A percentile compares a stretch with the other conserved stretches of the same genome.
Conservation (phyloP, 2,888 invertebrate genomes). For the Rhingia rostrata region DNA sequence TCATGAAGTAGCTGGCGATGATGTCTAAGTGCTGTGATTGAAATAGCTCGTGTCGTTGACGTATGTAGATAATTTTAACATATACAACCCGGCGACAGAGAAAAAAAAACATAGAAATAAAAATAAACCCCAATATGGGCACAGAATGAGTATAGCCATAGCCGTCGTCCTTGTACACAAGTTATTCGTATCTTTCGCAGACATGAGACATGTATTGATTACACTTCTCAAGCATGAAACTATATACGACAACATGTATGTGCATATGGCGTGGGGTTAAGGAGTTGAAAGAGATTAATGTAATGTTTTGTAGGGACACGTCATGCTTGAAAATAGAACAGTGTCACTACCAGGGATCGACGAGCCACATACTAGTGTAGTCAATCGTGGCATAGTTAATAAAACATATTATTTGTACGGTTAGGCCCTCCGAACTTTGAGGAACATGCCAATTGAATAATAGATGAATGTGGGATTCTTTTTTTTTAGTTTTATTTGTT, state of each 20-base stretch:
- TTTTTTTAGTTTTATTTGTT: too few relatives aligned
- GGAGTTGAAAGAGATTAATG: constrained; percentile 69
- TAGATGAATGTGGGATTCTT: neutral
- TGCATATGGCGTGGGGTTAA: constrained; percentile 52
- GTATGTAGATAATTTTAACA: constrained; percentile 51
- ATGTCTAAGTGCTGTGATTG: constrained; percentile 67
- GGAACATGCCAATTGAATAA: constrained; percentile 14
- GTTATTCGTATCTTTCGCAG: constrained; percentile 66
- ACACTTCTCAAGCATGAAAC: constrained; percentile 52
- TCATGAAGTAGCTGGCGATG: constrained; percentile 27
- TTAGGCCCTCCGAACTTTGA: constrained; percentile 11
- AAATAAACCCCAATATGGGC: constrained; percentile 27
- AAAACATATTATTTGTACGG: constrained; percentile 34
- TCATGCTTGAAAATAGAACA: constrained; percentile 70
- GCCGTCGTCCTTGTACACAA: constrained; percentile 62
- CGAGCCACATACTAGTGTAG: constrained; percentile 3
- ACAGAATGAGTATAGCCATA: neutral
- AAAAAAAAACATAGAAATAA: constrained; percentile 7
- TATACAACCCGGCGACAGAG: neutral
- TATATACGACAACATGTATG: neutral
- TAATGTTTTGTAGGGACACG: constrained; percentile 57
- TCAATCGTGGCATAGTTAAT: constrained; percentile 48
- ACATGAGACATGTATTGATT: constrained; percentile 72
- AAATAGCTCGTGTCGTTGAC: constrained; percentile 67
- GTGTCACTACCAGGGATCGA: constrained; percentile 53